phyloP scores from a whole-genome alignment of 2,113 vertebrate species.

The Calypte anna region DNA sequence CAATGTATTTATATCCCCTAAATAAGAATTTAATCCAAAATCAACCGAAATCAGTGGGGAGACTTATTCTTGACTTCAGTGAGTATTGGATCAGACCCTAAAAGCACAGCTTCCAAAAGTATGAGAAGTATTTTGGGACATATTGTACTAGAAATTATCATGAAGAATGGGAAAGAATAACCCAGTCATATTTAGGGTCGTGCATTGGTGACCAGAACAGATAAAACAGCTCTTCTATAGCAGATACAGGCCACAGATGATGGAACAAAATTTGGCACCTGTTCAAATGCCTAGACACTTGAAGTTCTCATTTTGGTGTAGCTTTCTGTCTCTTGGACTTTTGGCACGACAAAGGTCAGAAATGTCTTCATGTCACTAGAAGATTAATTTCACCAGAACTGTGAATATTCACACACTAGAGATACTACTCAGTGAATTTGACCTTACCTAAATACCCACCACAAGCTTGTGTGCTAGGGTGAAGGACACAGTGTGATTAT shows the following conservation, averaged over 20 bases:
- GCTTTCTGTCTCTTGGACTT: not conserved
- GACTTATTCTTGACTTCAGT: slow-evolving; percentile 20
- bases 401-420: not conserved
- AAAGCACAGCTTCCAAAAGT: slow-evolving; percentile 13
- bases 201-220: not conserved
- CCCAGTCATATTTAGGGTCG: not conserved
- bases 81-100: slow-evolving; percentile 16
- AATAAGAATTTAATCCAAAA: slow-evolving; percentile 36
- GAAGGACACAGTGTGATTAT: not conserved
- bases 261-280: not conserved
- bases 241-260: not conserved
- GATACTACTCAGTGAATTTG: not conserved
- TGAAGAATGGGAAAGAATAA: slow-evolving; percentile 31
- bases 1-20: slow-evolving; percentile 40
- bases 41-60: slow-evolving; percentile 40
- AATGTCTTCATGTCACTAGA: accelerated
- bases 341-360: not conserved
- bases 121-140: slow-evolving; percentile 5
- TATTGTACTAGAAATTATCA: slow-evolving; percentile 45
- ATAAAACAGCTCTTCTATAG: not conserved
- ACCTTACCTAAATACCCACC: not conserved
- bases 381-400: not conserved
- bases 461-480: not conserved
- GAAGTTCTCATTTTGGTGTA: not conserved
- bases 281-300: not conserved